Evolutionary conservation across 2,797 vertebrate species (phyloP).

Genomic region (Urophycis tenuis): DNA sequence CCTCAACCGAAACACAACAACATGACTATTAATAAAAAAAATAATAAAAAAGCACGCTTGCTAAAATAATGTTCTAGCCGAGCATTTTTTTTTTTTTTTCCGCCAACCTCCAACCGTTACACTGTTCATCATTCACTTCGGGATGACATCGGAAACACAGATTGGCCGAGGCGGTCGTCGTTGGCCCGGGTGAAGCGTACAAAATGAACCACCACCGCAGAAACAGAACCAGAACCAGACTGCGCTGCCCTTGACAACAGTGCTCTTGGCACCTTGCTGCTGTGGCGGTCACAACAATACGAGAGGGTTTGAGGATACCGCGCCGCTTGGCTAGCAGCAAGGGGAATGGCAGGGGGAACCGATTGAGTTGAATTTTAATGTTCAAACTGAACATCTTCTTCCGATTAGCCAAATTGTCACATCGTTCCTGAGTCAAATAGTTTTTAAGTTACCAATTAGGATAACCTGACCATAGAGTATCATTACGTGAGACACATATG

Average conservation of each 20-base stretch:
- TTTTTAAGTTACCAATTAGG: slow-evolving; percentile 24
- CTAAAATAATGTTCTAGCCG: not conserved
- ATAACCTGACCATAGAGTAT: slow-evolving; percentile 28
- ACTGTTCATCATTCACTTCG: not conserved
- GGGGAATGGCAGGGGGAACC: not conserved
- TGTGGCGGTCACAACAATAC: no score
- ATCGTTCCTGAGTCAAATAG: slow-evolving; percentile 24
- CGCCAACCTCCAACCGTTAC: not conserved
- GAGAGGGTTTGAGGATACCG: not conserved
- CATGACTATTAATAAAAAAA: not conserved
- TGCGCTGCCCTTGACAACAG: not conserved
- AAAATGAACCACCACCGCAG: not conserved
- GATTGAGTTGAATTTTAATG: not conserved
- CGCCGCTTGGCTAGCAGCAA: not conserved
- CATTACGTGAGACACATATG: slow-evolving; percentile 29
- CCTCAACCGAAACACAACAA: not conserved
- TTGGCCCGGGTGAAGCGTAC: not conserved
- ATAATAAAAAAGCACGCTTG: not conserved
- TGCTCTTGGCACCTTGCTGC: not conserved
- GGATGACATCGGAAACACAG: not conserved
- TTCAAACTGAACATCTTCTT: not conserved
- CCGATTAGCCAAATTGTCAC: not conserved
- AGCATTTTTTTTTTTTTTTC: not conserved
- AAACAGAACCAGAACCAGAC: not conserved
- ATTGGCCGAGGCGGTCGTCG: not conserved